Base-by-base conservation (phyloP, 2,113 vertebrate species). In the Lasiurus cinereus region DNA sequence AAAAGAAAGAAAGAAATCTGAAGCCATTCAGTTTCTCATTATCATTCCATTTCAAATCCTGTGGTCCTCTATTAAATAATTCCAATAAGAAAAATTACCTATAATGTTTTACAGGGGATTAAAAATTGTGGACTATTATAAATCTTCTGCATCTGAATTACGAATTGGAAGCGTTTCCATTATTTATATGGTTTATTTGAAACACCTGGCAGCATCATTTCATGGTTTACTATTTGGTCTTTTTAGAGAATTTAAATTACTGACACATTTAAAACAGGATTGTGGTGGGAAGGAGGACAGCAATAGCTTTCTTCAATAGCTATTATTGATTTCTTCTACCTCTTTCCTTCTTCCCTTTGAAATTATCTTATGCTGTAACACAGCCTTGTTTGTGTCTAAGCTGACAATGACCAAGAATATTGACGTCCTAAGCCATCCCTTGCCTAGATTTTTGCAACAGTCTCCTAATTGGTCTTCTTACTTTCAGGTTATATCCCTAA, bases 171-270 rank as follows among this genome's bases (percentile, higher is more conserved):
- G 46, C n/a, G 36, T n/a, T 89, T 87, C 79, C 29, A 50, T 62
- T 11, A 43, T 48, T 90, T 83, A 48, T 52, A 33, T 80, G 22
- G 6, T 15, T 76, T 86, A 39, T 86, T 90, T 56, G 67, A 92
- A 89, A 62, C 15, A 67, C 3, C 22, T 72, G 21, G 9, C 14
- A 69, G 36, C 12, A 54, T 77, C 27, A 85, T 72, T 82, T 76
- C 64, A 46, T 93, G n/a, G 50, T 89, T 89, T 88, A 82, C 43
- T 80, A 22, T 21, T 74, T 78, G 39, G 16, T 73, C 50, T 27
- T 93, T 85, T 88, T 33, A 83, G n/a, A 83, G 59, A 73, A 73
- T 86, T 92, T 59, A 43, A 69, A 83, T 76, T 86, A 33, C 24
- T 64, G 43, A 31, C 46, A 67, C 15, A 39, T 83, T 36, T 21